These are phyloP conservation scores for Apis mellifera DNA, from an alignment of 1,140 invertebrate genomes.

Conservation along the genomic window Amel_HAv3.1 CM009934.2:8877501-8878000, in stretches of 20 bases:
- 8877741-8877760: slow-evolving; percentile 74
- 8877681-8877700: slow-evolving; percentile 18
- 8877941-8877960: no score
- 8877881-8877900: no score
- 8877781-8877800: slow-evolving; percentile 80
- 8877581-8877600: slow-evolving; percentile 73
- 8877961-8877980: no score
- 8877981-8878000: no score
- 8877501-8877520: slow-evolving; percentile 84
- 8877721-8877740: slow-evolving; percentile 65
- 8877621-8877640: slow-evolving; percentile 76
- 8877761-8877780: slow-evolving; percentile 84
- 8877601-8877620: slow-evolving; percentile 65
- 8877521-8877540: slow-evolving; percentile 84
- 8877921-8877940: no score
- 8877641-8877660: slow-evolving; percentile 86
- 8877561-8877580: slow-evolving; percentile 82
- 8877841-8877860: no score
- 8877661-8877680: slow-evolving; percentile 39
- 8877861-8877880: no score
- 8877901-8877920: no score
- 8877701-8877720: slow-evolving; percentile 52
- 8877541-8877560: slow-evolving; percentile 83
- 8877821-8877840: no score
- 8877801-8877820: neutral